Evolutionary conservation across 1,140 invertebrate genomes (phyloP), one percentile per base, ranked within the genome.

Genomic region (Drosophila albomicans): DNA sequence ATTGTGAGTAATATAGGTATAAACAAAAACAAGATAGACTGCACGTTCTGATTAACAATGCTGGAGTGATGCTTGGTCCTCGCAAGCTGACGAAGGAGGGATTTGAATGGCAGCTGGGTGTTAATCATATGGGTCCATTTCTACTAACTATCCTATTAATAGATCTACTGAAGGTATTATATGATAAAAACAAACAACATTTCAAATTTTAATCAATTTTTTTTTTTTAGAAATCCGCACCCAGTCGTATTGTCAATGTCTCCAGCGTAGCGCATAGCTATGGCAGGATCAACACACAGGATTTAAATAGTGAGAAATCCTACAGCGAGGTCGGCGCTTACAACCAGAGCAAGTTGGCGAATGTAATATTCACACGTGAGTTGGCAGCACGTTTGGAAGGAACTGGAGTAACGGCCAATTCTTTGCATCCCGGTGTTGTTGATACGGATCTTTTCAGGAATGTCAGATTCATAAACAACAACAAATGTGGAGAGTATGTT

Each of bases 1-100:
- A 25, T 25, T 25, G 20, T 20, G 20, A 20, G 20, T 25, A 25
- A 13, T 43, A 43, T 41, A 82, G 93, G 75, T 95, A 95, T 80
- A 95, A 94, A 91, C 69, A 91, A 91, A 96, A 96, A 91, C 94
- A 97, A 90, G 91, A 94, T 1, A 86, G 94, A 35, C 89, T 98
- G 8, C 94, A 98, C 93, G 94, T 98, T 41, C 93, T 99, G 32
- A 96, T 99, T 62, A 98, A 98, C 91, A 99, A 99, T 93, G 98
- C 97, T n/a, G 97, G 95, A 2, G 95, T 97, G 6, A 97, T 97
- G 96, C 94, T 95, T 79, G 95, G 96, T 61, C 95, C 95, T 2
- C 94, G 94, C 10, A 79, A 85, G 38, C 86, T 94, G 59, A 98
- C 97, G 0, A 94, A 95, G 77, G 97, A 99, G 89, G 97, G 97